A percentile compares a stretch with the other conserved stretches of the same genome.
Conservation (phyloP, 2,797 vertebrate species). For the Fundulus diaphanus region DNA sequence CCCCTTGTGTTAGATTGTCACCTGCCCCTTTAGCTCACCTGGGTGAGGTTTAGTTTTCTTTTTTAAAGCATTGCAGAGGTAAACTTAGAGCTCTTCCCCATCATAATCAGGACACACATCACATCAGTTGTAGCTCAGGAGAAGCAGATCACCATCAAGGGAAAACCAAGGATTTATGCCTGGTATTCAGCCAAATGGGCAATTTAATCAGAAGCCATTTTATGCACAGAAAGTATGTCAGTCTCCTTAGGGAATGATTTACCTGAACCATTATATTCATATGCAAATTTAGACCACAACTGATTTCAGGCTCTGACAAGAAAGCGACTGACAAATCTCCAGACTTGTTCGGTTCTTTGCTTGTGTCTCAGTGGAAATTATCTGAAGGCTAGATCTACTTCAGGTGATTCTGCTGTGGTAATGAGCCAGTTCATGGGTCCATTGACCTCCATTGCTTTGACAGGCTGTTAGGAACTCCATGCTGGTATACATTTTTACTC, state of each 20-base stretch:
- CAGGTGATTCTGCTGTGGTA: not conserved
- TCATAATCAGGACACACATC: slow-evolving; percentile 58
- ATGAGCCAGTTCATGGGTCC: not conserved
- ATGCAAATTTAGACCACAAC: slow-evolving; percentile 49
- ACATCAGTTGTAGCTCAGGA: slow-evolving; percentile 50
- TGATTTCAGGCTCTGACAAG: slow-evolving; percentile 51
- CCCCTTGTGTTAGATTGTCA: not conserved
- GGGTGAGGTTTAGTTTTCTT: not conserved
- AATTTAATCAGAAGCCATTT: slow-evolving; percentile 81
- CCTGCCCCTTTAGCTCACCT: slow-evolving; percentile 22
- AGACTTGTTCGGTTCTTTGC: slow-evolving; percentile 41
- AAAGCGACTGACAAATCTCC: slow-evolving; percentile 41
- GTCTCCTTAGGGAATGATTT: slow-evolving; percentile 69
- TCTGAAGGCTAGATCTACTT: not conserved
- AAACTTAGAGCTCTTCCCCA: slow-evolving; percentile 21
- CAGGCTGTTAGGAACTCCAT: not conserved
- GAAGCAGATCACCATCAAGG: slow-evolving; percentile 58
- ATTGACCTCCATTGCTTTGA: not conserved
- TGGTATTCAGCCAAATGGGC: slow-evolving; percentile 77
- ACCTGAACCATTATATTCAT: slow-evolving; percentile 61
- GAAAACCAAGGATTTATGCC: slow-evolving; percentile 60
- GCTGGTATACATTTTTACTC: not conserved
- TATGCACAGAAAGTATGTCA: slow-evolving; percentile 70
- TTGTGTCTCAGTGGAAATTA: not conserved
- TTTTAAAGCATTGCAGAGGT: slow-evolving; percentile 10